phyloP scores from a whole-genome alignment of 2,888 invertebrate species.

The Caradrina clavipalpis region DNA sequence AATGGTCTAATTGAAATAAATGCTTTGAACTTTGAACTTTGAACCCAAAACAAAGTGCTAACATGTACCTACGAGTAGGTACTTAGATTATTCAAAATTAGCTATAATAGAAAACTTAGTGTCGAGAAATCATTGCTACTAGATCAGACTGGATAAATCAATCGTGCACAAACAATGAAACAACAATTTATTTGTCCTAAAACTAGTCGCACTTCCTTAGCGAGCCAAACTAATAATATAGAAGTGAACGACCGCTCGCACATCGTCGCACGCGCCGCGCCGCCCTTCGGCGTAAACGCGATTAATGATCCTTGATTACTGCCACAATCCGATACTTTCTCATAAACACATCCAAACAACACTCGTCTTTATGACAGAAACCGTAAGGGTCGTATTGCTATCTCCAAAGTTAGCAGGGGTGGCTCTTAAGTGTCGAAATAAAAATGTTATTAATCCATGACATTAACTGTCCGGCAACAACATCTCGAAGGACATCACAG shows the following conservation, averaged over 20 bases:
- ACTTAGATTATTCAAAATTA: not conserved
- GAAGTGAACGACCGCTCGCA: slow-evolving; percentile 43
- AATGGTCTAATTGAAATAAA: no score
- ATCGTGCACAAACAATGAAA: slow-evolving; percentile 3
- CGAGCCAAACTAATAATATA: slow-evolving; percentile 1
- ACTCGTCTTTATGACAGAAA: slow-evolving; percentile 7
- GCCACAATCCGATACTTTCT: slow-evolving; percentile 45
- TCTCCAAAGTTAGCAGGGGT: slow-evolving; percentile 19
- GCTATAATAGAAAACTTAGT: no score
- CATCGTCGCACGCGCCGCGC: slow-evolving; percentile 32
- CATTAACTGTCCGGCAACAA: slow-evolving; percentile 28
- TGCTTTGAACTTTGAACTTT: no score
- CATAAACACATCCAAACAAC: slow-evolving; percentile 27
- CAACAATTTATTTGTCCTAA: slow-evolving; percentile 11
- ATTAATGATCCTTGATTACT: slow-evolving; percentile 62
- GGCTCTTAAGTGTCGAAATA: slow-evolving; percentile 46
- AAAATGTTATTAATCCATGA: slow-evolving; percentile 58
- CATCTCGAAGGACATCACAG: slow-evolving; percentile 13
- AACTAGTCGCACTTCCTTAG: not conserved
- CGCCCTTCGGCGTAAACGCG: slow-evolving; percentile 39
- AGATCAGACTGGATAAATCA: not conserved
- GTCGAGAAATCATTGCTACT: not conserved
- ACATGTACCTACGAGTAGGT: not conserved
- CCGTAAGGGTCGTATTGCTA: slow-evolving; percentile 14
- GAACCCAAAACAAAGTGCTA: not conserved